Evolutionary conservation across 2,113 vertebrate genomes (phyloP).

Genomic region (Sylvietta virens): DNA sequence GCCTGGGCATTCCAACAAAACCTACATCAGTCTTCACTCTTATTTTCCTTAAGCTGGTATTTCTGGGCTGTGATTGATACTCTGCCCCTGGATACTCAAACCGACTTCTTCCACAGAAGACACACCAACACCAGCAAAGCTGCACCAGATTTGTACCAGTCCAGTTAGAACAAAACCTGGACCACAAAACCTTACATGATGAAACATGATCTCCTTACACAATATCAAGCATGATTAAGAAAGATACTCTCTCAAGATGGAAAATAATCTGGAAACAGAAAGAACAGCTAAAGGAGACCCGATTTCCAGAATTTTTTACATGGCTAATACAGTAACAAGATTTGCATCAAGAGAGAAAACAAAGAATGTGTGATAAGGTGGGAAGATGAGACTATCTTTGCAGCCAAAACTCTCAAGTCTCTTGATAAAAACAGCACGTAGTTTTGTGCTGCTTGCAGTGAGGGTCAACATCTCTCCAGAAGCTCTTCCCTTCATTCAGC

Average conservation of each 20-base stretch:
- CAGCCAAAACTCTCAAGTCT: background rate
- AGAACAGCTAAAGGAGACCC: background rate
- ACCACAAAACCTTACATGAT: background rate
- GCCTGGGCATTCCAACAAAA: background rate
- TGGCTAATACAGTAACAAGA: background rate
- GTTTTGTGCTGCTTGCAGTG: background rate
- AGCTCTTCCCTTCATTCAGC: background rate
- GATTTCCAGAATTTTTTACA: background rate
- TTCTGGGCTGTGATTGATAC: background rate
- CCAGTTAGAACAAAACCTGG: slow-evolving; percentile 47
- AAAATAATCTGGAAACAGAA: background rate
- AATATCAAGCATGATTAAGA: background rate
- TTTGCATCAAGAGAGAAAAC: background rate
- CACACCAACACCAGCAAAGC: background rate
- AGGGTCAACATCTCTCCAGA: background rate
- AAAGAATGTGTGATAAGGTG: background rate
- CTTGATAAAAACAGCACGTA: background rate
- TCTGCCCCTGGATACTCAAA: background rate
- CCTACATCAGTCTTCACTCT: background rate
- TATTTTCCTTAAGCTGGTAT: background rate
- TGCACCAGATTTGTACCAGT: background rate
- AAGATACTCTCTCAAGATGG: background rate
- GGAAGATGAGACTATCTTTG: background rate
- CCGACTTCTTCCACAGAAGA: background rate
- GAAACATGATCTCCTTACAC: slow-evolving; percentile 11